Evolutionary conservation across 1,140 invertebrate genomes (phyloP).

Genomic region (Caenorhabditis inopinata): DNA sequence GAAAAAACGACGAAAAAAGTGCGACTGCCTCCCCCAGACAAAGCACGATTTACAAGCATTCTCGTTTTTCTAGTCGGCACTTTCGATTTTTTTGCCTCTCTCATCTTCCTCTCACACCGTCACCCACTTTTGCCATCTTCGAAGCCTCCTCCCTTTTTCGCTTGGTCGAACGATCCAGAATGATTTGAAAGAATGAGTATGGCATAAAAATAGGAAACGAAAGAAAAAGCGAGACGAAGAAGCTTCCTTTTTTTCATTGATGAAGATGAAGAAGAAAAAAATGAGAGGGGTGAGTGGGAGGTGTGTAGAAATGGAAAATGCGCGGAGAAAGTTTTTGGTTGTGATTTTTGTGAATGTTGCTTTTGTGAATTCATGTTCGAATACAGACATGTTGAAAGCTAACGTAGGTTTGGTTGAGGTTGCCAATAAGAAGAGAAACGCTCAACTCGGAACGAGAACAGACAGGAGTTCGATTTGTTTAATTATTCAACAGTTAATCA

Average conservation of each 20-base stretch:
- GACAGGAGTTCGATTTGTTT: too few relatives aligned
- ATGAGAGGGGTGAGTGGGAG: neutral
- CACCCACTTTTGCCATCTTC: neutral
- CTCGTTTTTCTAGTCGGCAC: neutral
- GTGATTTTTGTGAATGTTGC: neutral
- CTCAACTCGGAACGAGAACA: too few relatives aligned
- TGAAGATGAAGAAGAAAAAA: neutral
- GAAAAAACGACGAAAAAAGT: slow-evolving; percentile 25
- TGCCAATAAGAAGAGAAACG: neutral
- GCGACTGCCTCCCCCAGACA: slow-evolving; percentile 4
- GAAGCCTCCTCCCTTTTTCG: slow-evolving; percentile 4
- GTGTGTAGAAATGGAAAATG: neutral
- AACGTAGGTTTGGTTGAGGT: neutral
- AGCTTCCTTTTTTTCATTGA: slow-evolving; percentile 9
- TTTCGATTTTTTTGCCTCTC: slow-evolving; percentile 8
- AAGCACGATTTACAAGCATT: neutral
- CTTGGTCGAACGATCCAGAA: slow-evolving; percentile 19
- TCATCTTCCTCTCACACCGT: neutral
- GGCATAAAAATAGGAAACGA: neutral
- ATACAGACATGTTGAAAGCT: neutral
- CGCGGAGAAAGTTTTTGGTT: slow-evolving; percentile 14
- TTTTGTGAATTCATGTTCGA: neutral
- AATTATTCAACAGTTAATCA: too few relatives aligned
- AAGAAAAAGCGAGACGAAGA: slow-evolving; percentile 10
- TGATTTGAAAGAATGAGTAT: neutral